Conservation (phyloP, 2,797 vertebrate species). For the Carapus acus region DNA sequence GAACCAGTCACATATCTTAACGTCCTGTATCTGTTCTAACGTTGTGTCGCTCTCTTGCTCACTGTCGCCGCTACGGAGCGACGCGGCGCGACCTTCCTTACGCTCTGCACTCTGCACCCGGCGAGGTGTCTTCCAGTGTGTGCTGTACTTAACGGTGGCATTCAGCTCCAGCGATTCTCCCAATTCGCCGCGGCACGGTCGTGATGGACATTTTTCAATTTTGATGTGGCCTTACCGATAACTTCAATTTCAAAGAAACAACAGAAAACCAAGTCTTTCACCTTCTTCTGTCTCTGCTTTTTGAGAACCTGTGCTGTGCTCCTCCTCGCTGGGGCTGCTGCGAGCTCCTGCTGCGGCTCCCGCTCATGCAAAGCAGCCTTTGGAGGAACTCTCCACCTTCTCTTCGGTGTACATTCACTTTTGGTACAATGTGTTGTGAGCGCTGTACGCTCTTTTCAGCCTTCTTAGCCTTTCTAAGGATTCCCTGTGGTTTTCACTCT, state of each 20-base stretch:
- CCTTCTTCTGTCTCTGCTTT: conserved; percentile 36
- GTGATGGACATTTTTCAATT: conserved; percentile 65
- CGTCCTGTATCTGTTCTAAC: conserved; percentile 37
- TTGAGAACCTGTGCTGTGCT: conserved; percentile 33
- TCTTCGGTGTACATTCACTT: conserved; percentile 37
- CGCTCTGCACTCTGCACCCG: conserved; percentile 20
- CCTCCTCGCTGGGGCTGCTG: conserved; percentile 37
- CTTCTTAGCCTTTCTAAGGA: conserved; percentile 20
- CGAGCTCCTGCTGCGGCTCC: conserved; percentile 31
- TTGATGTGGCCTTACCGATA: conserved; percentile 77
- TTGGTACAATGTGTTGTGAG: conserved; percentile 56
- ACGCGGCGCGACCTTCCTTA: conserved; percentile 39
- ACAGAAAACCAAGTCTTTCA: conserved; percentile 21
- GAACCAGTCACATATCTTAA: conserved; percentile 63
- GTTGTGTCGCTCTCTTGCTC: conserved; percentile 42
- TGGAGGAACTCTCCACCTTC: conserved; percentile 42
- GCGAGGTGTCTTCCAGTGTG: conserved; percentile 59
- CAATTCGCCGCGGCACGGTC: conserved; percentile 13
- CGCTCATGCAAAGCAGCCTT: conserved; percentile 52
- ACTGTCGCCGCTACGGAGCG: conserved; percentile 45
- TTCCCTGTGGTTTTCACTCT: conserved; percentile 46
- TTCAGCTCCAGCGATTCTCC: conserved; percentile 33
- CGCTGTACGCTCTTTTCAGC: conserved; percentile 49
- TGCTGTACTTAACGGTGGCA: conserved; percentile 47
- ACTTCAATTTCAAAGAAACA: conserved; percentile 43